Evolutionary conservation across 2,888 invertebrate species (phyloP).

Genomic region (Pyralis farinalis): DNA sequence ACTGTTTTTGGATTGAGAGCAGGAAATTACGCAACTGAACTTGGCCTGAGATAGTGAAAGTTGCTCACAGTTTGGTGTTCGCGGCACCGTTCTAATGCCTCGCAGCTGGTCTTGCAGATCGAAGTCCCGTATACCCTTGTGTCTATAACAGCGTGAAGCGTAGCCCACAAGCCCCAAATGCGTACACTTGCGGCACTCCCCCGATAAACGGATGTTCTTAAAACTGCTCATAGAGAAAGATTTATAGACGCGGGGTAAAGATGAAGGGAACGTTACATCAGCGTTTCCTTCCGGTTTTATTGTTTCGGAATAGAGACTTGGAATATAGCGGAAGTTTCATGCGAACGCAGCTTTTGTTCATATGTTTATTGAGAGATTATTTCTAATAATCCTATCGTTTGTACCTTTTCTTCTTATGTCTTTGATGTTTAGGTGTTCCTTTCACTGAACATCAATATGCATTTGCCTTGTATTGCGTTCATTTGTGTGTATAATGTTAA

Average conservation of each 20-base stretch:
- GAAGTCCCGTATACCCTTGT: background rate
- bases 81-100: background rate
- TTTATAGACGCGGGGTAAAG: background rate
- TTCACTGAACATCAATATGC: too few relatives aligned
- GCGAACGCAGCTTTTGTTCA: too few relatives aligned
- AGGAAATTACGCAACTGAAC: background rate
- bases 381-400: too few relatives aligned
- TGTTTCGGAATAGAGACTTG: background rate
- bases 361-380: too few relatives aligned
- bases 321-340: too few relatives aligned
- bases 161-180: background rate
- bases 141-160: background rate
- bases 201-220: background rate
- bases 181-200: background rate
- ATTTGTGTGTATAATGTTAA: too few relatives aligned
- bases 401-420: too few relatives aligned
- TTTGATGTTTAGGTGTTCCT: too few relatives aligned
- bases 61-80: conserved; percentile 19
- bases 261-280: background rate
- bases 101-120: background rate
- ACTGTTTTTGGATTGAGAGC: background rate
- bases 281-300: background rate
- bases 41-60: conserved; percentile 39
- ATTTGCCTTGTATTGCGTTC: too few relatives aligned
- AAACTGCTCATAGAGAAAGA: background rate